Percentiles rank a stretch among this genome's conserved stretches.
These are phyloP conservation scores for Percopsis transmontana DNA, from an alignment of 2,113 vertebrate genomes.

Conservation along the genomic window DNA sequence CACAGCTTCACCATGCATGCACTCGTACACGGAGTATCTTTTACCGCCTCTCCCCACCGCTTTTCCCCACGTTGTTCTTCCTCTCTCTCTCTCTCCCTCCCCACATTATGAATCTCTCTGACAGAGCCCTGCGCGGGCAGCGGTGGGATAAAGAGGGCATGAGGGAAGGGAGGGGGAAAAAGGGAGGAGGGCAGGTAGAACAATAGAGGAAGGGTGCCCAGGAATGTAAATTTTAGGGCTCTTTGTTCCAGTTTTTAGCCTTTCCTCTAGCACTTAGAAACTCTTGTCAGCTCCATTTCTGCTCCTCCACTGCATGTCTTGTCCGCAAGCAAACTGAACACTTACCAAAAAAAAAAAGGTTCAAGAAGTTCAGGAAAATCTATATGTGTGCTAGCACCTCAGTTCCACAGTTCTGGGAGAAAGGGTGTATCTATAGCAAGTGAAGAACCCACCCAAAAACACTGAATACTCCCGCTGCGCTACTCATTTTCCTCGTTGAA, in stretches of 20 bases:
- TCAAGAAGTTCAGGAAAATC: constrained; percentile 11
- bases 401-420: constrained; percentile 12
- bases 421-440: constrained; percentile 17
- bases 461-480: constrained; percentile 13
- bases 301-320: constrained; percentile 4
- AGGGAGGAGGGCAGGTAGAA: neutral
- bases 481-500: constrained; percentile 31
- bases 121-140: constrained; percentile 38
- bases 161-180: neutral
- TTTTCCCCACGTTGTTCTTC: constrained; percentile 54
- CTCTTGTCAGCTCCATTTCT: constrained; percentile 16
- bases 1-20: no score
- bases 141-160: constrained; percentile 61
- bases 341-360: neutral
- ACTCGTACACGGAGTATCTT: constrained; percentile 32
- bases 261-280: constrained; percentile 28
- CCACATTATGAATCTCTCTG: constrained; percentile 9
- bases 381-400: neutral
- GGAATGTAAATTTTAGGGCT: constrained; percentile 22
- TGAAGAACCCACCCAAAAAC: neutral
- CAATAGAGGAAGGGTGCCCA: neutral
- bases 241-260: constrained; percentile 39
- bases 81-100: constrained; percentile 4
- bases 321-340: neutral
- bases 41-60: constrained; percentile 58